phyloP scores from a whole-genome alignment of 2,888 invertebrate species.

The Nycteola revayana region DNA sequence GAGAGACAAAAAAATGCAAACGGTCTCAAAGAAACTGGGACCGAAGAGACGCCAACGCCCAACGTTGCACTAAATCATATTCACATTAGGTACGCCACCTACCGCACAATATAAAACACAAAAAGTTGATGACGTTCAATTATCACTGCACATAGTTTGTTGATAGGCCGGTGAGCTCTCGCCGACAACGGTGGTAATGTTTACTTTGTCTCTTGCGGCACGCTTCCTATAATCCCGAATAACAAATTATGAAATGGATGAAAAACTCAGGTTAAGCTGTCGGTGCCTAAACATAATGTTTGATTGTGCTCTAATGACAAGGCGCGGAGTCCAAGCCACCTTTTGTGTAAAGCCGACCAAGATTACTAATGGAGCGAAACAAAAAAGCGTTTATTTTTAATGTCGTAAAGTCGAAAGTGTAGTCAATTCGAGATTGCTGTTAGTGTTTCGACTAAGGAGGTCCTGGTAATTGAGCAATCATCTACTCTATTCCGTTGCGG shows the following conservation, averaged over 20 bases:
- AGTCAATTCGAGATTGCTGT: slow-evolving; percentile 43
- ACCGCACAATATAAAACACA: slow-evolving; percentile 39
- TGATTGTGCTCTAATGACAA: slow-evolving; percentile 80
- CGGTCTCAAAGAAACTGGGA: too few species aligned
- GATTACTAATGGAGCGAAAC: slow-evolving; percentile 53
- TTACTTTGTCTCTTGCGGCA: slow-evolving; percentile 77
- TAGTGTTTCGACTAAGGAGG: slow-evolving; percentile 78
- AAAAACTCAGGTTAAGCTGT: slow-evolving; percentile 79
- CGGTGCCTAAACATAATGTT: slow-evolving; percentile 81
- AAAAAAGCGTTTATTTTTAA: slow-evolving; percentile 61
- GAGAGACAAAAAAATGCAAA: too few species aligned
- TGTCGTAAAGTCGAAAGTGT: slow-evolving; percentile 64
- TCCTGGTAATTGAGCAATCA: slow-evolving; percentile 81
- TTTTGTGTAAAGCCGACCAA: slow-evolving; percentile 75
- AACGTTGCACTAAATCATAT: slow-evolving; percentile 31
- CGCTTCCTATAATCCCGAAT: slow-evolving; percentile 75
- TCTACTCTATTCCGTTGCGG: slow-evolving; percentile 77
- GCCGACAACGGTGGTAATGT: slow-evolving; percentile 54
- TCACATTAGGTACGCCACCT: slow-evolving; percentile 37
- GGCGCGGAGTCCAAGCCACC: slow-evolving; percentile 72
- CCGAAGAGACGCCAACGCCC: too few species aligned
- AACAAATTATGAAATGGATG: slow-evolving; percentile 80
- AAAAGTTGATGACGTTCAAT: slow-evolving; percentile 50
- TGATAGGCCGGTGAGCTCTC: slow-evolving; percentile 30
- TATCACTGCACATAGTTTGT: slow-evolving; percentile 50